Conservation (phyloP, 2,797 vertebrate species). For the Neopelma chrysocephalum region DNA sequence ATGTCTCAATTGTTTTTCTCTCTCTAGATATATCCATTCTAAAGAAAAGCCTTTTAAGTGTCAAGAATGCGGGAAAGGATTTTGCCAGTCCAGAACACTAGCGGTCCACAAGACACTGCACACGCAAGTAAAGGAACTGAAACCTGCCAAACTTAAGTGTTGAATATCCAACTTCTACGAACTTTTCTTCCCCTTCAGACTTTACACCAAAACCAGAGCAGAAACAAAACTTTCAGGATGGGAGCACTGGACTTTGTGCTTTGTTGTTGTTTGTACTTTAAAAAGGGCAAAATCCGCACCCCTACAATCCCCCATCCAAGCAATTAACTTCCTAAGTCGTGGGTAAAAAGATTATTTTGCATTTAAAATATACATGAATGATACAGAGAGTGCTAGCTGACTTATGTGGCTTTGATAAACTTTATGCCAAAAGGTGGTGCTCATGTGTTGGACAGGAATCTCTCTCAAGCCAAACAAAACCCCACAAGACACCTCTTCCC, state of each 20-base stretch:
- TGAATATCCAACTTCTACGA: slow-evolving; percentile 56
- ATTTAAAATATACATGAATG: background rate
- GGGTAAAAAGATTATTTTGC: slow-evolving; percentile 26
- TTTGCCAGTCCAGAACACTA: slow-evolving; percentile 98
- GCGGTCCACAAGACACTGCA: slow-evolving; percentile 99
- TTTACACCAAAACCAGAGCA: slow-evolving; percentile 40
- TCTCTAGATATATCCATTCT: slow-evolving; percentile 94
- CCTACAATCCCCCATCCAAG: background rate
- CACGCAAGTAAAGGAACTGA: slow-evolving; percentile 97
- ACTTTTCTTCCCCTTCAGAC: slow-evolving; percentile 30
- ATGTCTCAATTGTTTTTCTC: slow-evolving; percentile 28
- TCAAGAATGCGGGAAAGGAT: slow-evolving; percentile 97
- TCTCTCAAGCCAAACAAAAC: slow-evolving; percentile 24
- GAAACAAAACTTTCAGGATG: slow-evolving; percentile 41
- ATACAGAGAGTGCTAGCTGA: slow-evolving; percentile 17
- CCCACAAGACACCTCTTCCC: background rate
- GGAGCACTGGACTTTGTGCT: slow-evolving; percentile 50
- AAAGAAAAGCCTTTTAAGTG: slow-evolving; percentile 99
- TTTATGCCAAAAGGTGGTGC: slow-evolving; percentile 81
- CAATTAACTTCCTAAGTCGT: background rate
- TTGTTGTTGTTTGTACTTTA: slow-evolving; percentile 42
- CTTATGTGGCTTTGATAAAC: slow-evolving; percentile 67
- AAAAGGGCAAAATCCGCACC: background rate
- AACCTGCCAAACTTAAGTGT: slow-evolving; percentile 94
- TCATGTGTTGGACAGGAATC: slow-evolving; percentile 68